A percentile compares a stretch with the other conserved stretches of the same genome.
These are phyloP conservation scores for Panorpa germanica DNA, from an alignment of 2,888 invertebrate species.

Conservation along the genomic window DNA sequence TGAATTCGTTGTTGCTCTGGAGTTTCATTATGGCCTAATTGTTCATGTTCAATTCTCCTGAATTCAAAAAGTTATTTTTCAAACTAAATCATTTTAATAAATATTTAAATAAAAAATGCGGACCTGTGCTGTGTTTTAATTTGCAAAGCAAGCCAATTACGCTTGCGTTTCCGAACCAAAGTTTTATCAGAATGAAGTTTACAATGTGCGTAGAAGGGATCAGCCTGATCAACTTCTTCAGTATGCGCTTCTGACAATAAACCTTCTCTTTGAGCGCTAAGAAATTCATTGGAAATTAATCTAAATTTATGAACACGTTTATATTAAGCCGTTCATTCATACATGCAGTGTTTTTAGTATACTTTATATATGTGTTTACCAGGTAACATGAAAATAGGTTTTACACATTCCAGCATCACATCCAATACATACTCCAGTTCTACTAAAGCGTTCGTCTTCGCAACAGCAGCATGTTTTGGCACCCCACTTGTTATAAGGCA, in stretches of 20 bases:
- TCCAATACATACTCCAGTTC: conserved; percentile 89
- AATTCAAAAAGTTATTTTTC: conserved; percentile 8
- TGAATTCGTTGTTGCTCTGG: conserved; percentile 58
- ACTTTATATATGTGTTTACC: conserved; percentile 30
- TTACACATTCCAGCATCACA: conserved; percentile 99
- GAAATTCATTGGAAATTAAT: conserved; percentile 13
- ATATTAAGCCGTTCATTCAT: neutral
- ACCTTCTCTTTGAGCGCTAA: conserved; percentile 83
- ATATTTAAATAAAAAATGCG: conserved; percentile 15
- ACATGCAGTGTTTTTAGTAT: conserved; percentile 5
- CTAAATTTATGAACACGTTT: neutral
- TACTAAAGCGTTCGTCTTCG: conserved; percentile 64
- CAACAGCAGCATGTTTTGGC: conserved; percentile 82
- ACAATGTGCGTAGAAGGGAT: conserved; percentile 95
- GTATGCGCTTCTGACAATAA: conserved; percentile 82
- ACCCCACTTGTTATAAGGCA: conserved; percentile 96
- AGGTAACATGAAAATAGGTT: conserved; percentile 94
- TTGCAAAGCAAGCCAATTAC: conserved; percentile 68
- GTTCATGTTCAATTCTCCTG: conserved; percentile 14
- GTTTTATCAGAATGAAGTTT: conserved; percentile 87
- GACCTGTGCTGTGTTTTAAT: conserved; percentile 53
- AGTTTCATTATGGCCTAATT: too few relatives aligned
- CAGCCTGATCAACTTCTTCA: conserved; percentile 79
- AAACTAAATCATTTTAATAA: conserved; percentile 4
- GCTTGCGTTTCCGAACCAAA: conserved; percentile 55